Evolutionary conservation across 2,888 invertebrate species (phyloP).

Genomic region (Sesia bembeciformis): DNA sequence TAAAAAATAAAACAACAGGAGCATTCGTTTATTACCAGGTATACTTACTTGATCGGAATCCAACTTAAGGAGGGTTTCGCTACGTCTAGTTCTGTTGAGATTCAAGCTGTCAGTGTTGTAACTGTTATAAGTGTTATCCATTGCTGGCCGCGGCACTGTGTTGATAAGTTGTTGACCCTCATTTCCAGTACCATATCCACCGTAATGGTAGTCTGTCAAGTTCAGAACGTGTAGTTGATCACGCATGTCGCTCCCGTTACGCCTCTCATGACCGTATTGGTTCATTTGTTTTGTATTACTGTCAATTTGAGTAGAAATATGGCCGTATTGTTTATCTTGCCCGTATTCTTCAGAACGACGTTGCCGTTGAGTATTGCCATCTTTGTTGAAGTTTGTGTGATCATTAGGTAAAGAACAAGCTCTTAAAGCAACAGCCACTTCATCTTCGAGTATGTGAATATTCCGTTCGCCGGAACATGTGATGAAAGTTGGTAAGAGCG

Average conservation of each 20-base stretch:
- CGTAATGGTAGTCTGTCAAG: slow-evolving; percentile 36
- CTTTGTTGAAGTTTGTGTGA: slow-evolving; percentile 8
- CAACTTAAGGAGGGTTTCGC: slow-evolving; percentile 36
- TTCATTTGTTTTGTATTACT: slow-evolving; percentile 26
- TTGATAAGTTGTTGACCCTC: slow-evolving; percentile 29
- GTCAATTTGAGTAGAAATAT: slow-evolving; percentile 31
- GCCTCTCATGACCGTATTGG: slow-evolving; percentile 38
- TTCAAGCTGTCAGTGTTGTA: slow-evolving; percentile 11
- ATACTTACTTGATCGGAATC: slow-evolving; percentile 43
- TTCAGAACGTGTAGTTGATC: slow-evolving; percentile 39
- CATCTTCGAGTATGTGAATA: slow-evolving; percentile 53
- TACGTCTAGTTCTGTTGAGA: slow-evolving; percentile 27
- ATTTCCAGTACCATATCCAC: slow-evolving; percentile 25
- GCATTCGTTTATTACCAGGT: neutral
- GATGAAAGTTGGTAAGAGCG: slow-evolving; percentile 30
- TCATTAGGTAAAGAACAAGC: slow-evolving; percentile 26
- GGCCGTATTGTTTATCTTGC: slow-evolving; percentile 7
- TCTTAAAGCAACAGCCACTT: slow-evolving; percentile 46
- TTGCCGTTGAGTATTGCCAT: slow-evolving; percentile 16
- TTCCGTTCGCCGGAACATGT: slow-evolving; percentile 49
- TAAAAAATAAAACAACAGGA: slow-evolving; percentile 3
- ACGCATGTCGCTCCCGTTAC: slow-evolving; percentile 29
- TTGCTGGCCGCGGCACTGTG: slow-evolving; percentile 21
- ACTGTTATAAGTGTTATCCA: slow-evolving; percentile 9
- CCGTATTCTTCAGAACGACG: slow-evolving; percentile 20